A percentile compares a stretch with the other conserved stretches of the same genome.
phyloP scores from a whole-genome alignment of 2,888 invertebrate species.

The Acronicta alni region DNA sequence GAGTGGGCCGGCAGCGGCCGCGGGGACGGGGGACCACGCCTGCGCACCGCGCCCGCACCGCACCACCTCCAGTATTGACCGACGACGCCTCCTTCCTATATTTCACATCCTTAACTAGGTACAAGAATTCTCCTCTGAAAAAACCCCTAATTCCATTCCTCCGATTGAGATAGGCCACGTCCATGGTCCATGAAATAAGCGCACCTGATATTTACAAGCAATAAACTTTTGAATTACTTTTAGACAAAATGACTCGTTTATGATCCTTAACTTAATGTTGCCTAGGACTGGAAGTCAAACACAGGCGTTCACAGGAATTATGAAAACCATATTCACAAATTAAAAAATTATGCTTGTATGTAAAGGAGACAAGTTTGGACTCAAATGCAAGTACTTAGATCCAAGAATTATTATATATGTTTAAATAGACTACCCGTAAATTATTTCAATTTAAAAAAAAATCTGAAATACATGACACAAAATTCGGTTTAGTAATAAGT shows the following conservation, averaged over 20 bases:
- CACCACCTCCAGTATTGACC: conserved; percentile 89
- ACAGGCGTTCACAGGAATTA: conserved; percentile 19
- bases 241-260: conserved; percentile 22
- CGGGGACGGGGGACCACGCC: conserved; percentile 79
- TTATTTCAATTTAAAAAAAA: too few relatives aligned
- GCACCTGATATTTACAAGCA: conserved; percentile 61
- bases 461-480: too few relatives aligned
- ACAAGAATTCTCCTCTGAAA: conserved; percentile 86
- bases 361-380: not conserved
- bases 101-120: conserved; percentile 88
- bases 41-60: conserved; percentile 83
- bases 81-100: conserved; percentile 88
- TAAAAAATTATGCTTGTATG: conserved; percentile 3
- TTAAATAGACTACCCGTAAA: conserved; percentile 15
- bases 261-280: conserved; percentile 13
- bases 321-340: conserved; percentile 30
- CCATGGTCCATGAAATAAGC: conserved; percentile 66
- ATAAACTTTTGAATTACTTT: conserved; percentile 42
- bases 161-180: conserved; percentile 84
- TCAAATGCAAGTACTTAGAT: not conserved
- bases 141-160: conserved; percentile 83
- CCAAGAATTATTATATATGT: conserved; percentile 13
- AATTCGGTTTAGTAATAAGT: too few relatives aligned
- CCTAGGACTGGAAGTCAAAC: conserved; percentile 25
- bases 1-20: conserved; percentile 74